Base-by-base conservation (phyloP, 1,140 invertebrate genomes). In the Brachionus plicatilis region DNA sequence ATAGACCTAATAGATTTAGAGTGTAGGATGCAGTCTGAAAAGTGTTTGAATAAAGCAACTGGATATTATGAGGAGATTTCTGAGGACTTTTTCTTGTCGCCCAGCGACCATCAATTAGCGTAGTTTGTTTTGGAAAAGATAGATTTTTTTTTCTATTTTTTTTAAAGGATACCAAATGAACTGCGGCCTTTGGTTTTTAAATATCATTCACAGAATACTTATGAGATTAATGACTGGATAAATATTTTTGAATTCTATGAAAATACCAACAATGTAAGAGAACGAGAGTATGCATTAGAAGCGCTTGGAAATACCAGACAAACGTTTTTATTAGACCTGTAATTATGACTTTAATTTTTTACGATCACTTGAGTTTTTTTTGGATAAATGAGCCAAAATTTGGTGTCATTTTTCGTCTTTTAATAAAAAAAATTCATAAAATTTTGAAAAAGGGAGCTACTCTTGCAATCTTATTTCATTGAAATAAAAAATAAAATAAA, bases 201-300 rank as follows among this genome's bases (percentile, higher is more conserved):
- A 37, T 83, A 83, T 41, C 82, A 83, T 72, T n/a, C 65, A 37
- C 82, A 83, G 37, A 83, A 83, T 41, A 70, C 82, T 11, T 68
- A 83, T 72, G 68, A 72, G 8, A 12, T 50, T 4, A 9, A 37
- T 56, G 82, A 83, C 12, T 83, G 82, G 82, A 50, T 68, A 1
- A 17, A 70, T 17, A n/a, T 83, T 17, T 68, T 83, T 17, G 60
- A 70, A 1, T 83, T 83, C 24, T 60, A 60, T 60, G 47, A 50
- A 24, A 45, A 12, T 41, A 65, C 79, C 0, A 68, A 82, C 53
- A 82, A 37, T 47, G 37, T 45, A 1, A 68, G 65, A 60, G 79
- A 82, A 29, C 20, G 50, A 43, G 65, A 82, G n/a, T 82, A 82
- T 68, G 50, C 53, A 3, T 12, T 82, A 14, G 53, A 82, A 24